These are phyloP conservation scores for Melikaiella ostensackeni DNA, from an alignment of 2,888 invertebrate genomes.

Conservation along the genomic window DNA sequence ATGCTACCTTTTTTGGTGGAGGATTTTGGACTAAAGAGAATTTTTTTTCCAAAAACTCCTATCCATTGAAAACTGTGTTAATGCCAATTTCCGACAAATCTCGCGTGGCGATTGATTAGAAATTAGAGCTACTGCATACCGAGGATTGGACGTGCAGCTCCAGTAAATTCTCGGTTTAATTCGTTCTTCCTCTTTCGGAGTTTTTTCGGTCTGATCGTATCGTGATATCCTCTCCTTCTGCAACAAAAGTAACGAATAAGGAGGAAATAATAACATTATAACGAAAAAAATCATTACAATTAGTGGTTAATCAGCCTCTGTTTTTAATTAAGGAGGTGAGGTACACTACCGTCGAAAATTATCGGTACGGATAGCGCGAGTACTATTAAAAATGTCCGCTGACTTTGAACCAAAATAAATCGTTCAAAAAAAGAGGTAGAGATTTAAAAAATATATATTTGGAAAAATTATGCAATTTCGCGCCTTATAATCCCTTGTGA, in stretches of 20 bases:
- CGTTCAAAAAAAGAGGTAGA: too few relatives aligned
- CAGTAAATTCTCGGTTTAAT: conserved; percentile 52
- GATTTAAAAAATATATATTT: too few relatives aligned
- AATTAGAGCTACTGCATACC: conserved; percentile 56
- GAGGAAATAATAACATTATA: conserved; percentile 62
- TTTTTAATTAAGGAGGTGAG: too few relatives aligned
- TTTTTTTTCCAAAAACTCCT: conserved; percentile 4
- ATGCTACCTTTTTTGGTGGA: background rate
- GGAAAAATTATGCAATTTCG: too few relatives aligned
- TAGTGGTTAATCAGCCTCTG: too few relatives aligned
- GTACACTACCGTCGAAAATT: too few relatives aligned
- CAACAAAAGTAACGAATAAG: conserved; percentile 57
- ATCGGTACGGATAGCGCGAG: too few relatives aligned
- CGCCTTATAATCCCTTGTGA: too few relatives aligned
- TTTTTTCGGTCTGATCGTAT: conserved; percentile 54
- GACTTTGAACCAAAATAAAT: too few relatives aligned
- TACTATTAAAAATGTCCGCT: too few relatives aligned
- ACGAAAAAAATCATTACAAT: conserved; percentile 48
- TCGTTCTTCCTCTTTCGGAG: conserved; percentile 48
- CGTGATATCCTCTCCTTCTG: conserved; percentile 52
- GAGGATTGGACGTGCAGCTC: conserved; percentile 56
- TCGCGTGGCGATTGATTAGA: conserved; percentile 55
- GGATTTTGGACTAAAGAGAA: background rate
- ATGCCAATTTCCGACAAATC: background rate
- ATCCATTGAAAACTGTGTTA: background rate